Conservation (phyloP, 2,113 vertebrate genomes). For the Echinops telfairi region DNA sequence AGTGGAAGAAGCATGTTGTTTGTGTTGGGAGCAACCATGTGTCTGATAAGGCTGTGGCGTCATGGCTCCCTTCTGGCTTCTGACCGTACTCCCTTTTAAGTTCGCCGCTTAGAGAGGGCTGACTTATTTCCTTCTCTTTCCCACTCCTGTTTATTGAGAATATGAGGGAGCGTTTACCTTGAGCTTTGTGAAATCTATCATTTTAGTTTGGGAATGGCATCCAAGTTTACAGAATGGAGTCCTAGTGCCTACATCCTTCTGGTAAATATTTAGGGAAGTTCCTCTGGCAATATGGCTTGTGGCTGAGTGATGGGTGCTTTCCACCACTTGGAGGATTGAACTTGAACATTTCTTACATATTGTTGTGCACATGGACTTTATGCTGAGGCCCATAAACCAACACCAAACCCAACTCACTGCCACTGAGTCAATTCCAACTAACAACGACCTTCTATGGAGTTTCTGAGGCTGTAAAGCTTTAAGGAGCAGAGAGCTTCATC, state of each 20-base stretch:
- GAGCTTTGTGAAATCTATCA: constrained; percentile 79
- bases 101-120: constrained; percentile 53
- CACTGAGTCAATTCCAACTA: no score
- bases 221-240: constrained; percentile 84
- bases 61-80: constrained; percentile 65
- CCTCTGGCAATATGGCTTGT: constrained; percentile 74
- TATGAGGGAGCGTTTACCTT: constrained; percentile 84
- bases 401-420: no score
- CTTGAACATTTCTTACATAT: constrained; percentile 62
- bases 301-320: constrained; percentile 78
- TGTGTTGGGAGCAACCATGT: constrained; percentile 75
- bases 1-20: constrained; percentile 59
- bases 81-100: constrained; percentile 69
- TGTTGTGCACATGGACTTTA: constrained; percentile 21
- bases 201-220: constrained; percentile 79
- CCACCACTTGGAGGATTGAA: constrained; percentile 73
- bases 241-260: constrained; percentile 80
- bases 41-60: constrained; percentile 75
- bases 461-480: no score
- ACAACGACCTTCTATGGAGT: no score
- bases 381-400: no score
- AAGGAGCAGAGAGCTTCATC: no score
- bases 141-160: constrained; percentile 74
- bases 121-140: constrained; percentile 72
- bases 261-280: constrained; percentile 86